Evolutionary conservation across 2,888 invertebrate species (phyloP).

Genomic region (Zaprionus obscuricornis): DNA sequence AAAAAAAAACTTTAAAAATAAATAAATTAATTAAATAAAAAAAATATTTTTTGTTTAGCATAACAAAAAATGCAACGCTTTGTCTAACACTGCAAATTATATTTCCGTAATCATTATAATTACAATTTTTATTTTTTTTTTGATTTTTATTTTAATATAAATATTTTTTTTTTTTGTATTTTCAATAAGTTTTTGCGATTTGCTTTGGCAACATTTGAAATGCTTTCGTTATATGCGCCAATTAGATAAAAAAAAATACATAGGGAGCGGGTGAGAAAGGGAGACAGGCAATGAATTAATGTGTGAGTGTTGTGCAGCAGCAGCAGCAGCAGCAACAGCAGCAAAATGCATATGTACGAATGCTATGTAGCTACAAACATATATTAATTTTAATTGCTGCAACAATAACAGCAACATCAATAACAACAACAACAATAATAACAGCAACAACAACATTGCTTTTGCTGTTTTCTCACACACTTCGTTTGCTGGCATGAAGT

Average conservation of each 20-base stretch:
- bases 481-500: conserved; percentile 31
- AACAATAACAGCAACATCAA: conserved; percentile 12
- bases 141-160: background rate
- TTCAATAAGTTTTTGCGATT: background rate
- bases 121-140: too few relatives aligned
- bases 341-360: too few relatives aligned
- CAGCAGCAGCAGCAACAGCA: too few relatives aligned
- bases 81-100: too few relatives aligned
- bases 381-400: conserved; percentile 56
- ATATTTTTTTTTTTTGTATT: background rate
- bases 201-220: conserved; percentile 36
- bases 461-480: conserved; percentile 53
- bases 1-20: too few relatives aligned
- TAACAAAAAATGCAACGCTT: too few relatives aligned
- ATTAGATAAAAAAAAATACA: conserved; percentile 75
- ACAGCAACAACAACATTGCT: conserved; percentile 19
- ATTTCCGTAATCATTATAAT: too few relatives aligned
- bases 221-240: conserved; percentile 74
- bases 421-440: conserved; percentile 16
- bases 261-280: too few relatives aligned
- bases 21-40: too few relatives aligned
- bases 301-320: conserved; percentile 45
- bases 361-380: too few relatives aligned
- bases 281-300: too few relatives aligned
- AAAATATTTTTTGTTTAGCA: too few relatives aligned